Evolutionary conservation across 2,113 vertebrate species (phyloP), one percentile per base, ranked within the genome.

Genomic region (Cyrtonyx montezumae): DNA sequence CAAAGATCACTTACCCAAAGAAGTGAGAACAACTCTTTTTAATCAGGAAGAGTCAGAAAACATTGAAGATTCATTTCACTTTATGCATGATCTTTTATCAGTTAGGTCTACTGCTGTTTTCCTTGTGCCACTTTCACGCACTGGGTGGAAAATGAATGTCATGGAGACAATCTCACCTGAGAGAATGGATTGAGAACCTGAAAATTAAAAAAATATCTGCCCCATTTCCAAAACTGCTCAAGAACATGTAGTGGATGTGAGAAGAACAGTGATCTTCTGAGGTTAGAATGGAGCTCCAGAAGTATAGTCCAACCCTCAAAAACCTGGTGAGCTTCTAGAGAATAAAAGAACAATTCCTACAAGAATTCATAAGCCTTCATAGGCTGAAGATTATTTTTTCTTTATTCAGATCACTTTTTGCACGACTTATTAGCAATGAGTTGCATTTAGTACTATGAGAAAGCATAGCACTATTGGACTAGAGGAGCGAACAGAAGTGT

Each of bases 181-280:
- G 30, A 70, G 15, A 34, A 6, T 59, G 34, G 2, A 26, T 49
- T 71, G 37, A 22, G 11, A n/a, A 16, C 11, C 15, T 32, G 62
- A 14, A 40, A 15, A 88, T 58, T 40, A 45, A 37, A 63, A 84
- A 75, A 46, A 45, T 32, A 62, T 1, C 32, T 26, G 1, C 2
- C 12, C 11, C 8, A 53, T 81, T 87, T 45, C 46, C 46, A 86
- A 37, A 36, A 32, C 8, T 83, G 17, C 30, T 65, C 30, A 66
- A 70, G 58, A 68, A 10, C 16, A 22, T 8, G 48, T 68, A 43
- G 3, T 5, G 10, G 0, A 0, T 0, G 2, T 42, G 82, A 45
- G 37, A 78, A 59, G 83, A 73, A 5, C 23, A 48, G 69, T 53
- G 62, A 73, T 58, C 18, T 13, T 34, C 3, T 6, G 55, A 65